Evolutionary conservation across 2,113 vertebrate genomes (phyloP), one percentile per base, ranked within the genome.

Genomic region (Morone saxatilis): DNA sequence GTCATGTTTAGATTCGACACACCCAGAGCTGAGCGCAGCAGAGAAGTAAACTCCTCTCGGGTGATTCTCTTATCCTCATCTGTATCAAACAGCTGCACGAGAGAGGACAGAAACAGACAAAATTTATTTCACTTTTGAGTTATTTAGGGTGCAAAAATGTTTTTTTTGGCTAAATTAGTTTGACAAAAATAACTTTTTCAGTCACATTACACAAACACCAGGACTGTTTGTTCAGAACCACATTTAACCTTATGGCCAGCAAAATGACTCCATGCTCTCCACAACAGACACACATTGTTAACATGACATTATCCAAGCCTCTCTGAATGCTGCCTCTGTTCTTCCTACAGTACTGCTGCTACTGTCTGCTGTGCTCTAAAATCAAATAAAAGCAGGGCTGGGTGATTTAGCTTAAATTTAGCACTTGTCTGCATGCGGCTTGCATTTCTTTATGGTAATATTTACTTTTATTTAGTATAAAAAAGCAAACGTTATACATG

Each of bases 21-120:
- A 11, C 98, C 96, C 59, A 99, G 94, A 68, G 97, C 95, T 9
- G 97, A 98, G 86, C 96, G 96, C 75, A 99, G 90, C 86, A 99
- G 94, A 61, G 90, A 89, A 2, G 96, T 93, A 84, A 99, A 99
- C 89, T 99, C 97, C 4, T 96, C 88, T 19, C 95, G 95, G 0
- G 96, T 96, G 88, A 99, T 98, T 69, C 87, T 96, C 78, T 96
- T 96, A 53, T 99, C 98, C 1, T 97, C 94, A 50, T 99, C 98
- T 7, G 92, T 81, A 88, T 99, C 98, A 79, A 99, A 99, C 47
- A 99, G 95, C 98, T 99, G 89, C 71, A 50, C 25, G 60, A 83
- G 19, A 65, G 48, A 0, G 38, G 47, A 78, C 16, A 68, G 31
- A 4, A 62, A 41, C 36, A 4, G 6, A 66, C 76, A 16, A 45